Evolutionary conservation across 2,888 invertebrate species (phyloP), one percentile per base, ranked within the genome.

Genomic region (Aphodius granarius): DNA sequence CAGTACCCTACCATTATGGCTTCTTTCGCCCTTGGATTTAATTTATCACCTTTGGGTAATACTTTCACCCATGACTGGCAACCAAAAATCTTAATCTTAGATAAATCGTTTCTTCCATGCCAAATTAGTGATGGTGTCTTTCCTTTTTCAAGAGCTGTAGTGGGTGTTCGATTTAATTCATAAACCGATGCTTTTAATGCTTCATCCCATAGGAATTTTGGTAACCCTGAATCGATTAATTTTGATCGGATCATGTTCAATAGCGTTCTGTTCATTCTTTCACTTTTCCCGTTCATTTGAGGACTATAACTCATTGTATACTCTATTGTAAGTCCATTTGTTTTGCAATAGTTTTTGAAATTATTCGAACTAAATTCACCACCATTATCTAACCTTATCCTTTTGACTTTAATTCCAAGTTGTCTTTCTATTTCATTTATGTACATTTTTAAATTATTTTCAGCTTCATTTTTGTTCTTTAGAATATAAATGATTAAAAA

Each of bases 1-100:
- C 23, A 23, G 9, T 81, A 83, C 63, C 81, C 81, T 17, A 82
- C 77, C 80, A 81, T 79, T 70, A 79, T 78, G 16, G 71, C 73
- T 23, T 43, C 16, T 78, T 78, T 66, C 19, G 81, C 80, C 63
- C 78, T 72, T 71, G 70, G 77, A 72, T 81, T 79, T 70, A 83
- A 66, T 78, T 82, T 81, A 74, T 71, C 76, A 71, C 73, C 18
- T 78, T 70, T 80, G 43, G 79, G 80, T 73, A 81, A 66, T 22
- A 76, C 75, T 15, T 75, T 75, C 64, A 74, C 71, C 78, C 80
- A 82, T 66, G 80, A 79, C 77, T 73, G 74, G 72, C 78, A 77
- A 75, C 80, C 80, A 77, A 81, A 82, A 73, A 81, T 73, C 77
- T 75, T 76, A 63, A 73, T 21, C n/a, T 73, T 73, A 15, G 64